Percentiles rank a stretch among this genome's conserved stretches.
Conservation (phyloP, 2,888 invertebrate genomes). For the Pocota personata region DNA sequence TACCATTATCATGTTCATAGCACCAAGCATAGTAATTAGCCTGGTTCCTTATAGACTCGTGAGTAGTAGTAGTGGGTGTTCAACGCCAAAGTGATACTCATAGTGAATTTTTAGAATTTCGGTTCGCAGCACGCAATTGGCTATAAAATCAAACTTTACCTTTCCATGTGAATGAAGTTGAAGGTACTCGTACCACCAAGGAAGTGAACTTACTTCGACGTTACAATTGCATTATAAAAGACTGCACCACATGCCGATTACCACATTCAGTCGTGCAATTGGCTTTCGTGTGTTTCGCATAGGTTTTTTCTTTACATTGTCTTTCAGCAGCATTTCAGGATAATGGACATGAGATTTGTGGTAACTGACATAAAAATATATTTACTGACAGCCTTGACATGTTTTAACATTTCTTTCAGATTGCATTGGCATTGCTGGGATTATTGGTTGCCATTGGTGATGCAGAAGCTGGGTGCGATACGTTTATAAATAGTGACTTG, state of each 20-base stretch:
- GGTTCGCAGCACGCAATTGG: constrained; percentile 52
- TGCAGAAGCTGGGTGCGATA: constrained; percentile 50
- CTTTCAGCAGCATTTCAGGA: not conserved
- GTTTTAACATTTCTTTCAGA: constrained; percentile 15
- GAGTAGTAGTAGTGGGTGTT: constrained; percentile 17
- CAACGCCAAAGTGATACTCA: constrained; percentile 46
- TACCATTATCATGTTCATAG: constrained; percentile 31
- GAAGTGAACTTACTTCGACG: constrained; percentile 35
- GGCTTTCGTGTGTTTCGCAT: constrained; percentile 41
- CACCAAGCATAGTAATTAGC: constrained; percentile 46
- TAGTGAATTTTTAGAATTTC: constrained; percentile 56
- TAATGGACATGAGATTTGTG: constrained; percentile 55
- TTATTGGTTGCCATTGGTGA: constrained; percentile 24
- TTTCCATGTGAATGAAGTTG: constrained; percentile 36
- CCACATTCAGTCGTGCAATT: constrained; percentile 51
- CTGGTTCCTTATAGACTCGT: constrained; percentile 46
- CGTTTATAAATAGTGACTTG: not conserved
- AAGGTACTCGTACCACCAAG: constrained; percentile 62
- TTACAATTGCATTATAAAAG: constrained; percentile 61
- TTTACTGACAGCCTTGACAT: not conserved
- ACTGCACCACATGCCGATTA: constrained; percentile 31
- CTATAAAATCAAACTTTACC: constrained; percentile 34
- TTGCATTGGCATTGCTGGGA: constrained; percentile 31
- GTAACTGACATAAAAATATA: not conserved
- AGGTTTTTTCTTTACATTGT: not conserved